Conservation (phyloP, 2,797 vertebrate species). For the Enteromius trimaculatus region DNA sequence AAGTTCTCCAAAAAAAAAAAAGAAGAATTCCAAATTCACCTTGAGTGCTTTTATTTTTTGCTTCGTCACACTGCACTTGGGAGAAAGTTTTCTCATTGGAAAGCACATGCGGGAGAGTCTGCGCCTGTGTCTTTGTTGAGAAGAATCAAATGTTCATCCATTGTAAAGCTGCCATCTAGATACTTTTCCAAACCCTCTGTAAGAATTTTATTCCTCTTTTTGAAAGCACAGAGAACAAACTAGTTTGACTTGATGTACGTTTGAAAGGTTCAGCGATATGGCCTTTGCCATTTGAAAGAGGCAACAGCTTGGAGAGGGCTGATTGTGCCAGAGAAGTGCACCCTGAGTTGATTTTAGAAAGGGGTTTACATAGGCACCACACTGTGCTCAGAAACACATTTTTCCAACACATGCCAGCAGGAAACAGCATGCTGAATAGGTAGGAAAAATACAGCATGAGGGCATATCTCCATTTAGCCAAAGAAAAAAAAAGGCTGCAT, state of each 20-base stretch:
- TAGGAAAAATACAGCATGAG: conserved; percentile 23
- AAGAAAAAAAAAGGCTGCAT: conserved; percentile 31
- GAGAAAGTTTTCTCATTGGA: conserved; percentile 5
- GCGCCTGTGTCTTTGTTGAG: neutral
- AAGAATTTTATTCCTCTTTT: conserved; percentile 8
- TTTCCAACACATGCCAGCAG: conserved; percentile 43
- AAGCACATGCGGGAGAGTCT: neutral
- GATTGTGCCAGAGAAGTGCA: conserved; percentile 53
- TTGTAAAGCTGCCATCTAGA: conserved; percentile 20
- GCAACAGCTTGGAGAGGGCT: conserved; percentile 46
- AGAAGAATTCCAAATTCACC: neutral
- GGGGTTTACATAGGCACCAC: conserved; percentile 40
- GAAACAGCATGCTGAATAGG: conserved; percentile 41
- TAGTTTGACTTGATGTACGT: conserved; percentile 3
- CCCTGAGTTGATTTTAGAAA: conserved; percentile 52
- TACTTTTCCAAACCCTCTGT: conserved; percentile 11
- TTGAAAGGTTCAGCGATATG: conserved; percentile 49
- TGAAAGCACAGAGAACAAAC: neutral
- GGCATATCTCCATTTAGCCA: conserved; percentile 20
- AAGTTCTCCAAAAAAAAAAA: neutral
- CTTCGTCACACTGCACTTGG: neutral
- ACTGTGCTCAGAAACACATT: conserved; percentile 56
- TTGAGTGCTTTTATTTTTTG: neutral
- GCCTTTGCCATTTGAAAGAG: conserved; percentile 56
- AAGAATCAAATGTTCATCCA: conserved; percentile 26